phyloP scores from a whole-genome alignment of 2,797 vertebrate species.

The Perodicticus potto region DNA sequence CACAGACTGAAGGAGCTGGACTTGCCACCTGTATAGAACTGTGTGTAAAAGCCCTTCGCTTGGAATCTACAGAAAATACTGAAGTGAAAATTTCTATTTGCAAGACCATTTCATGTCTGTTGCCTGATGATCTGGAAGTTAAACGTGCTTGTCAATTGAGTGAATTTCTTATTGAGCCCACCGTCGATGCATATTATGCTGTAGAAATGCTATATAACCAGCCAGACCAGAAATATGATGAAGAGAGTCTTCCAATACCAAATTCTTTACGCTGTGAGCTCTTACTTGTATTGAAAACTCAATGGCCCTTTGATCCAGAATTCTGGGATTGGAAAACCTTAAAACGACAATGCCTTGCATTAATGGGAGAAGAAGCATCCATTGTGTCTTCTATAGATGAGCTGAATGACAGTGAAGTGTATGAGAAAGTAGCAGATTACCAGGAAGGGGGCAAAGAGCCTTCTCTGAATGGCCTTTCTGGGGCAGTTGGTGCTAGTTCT shows the following conservation, averaged over 20 bases:
- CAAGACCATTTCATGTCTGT: slow-evolving; percentile 97
- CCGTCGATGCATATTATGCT: slow-evolving; percentile 97
- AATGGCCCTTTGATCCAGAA: slow-evolving; percentile 99
- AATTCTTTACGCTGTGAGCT: slow-evolving; percentile 98
- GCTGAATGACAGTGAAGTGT: slow-evolving; percentile 95
- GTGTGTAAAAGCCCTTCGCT: slow-evolving; percentile 94
- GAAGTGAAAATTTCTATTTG: slow-evolving; percentile 96
- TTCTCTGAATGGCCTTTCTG: slow-evolving; percentile 90
- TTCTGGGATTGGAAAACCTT: slow-evolving; percentile 99
- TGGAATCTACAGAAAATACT: slow-evolving; percentile 94
- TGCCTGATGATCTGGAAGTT: slow-evolving; percentile 96
- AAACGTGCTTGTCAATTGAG: slow-evolving; percentile 98
- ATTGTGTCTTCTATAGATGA: slow-evolving; percentile 98
- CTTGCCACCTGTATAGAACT: slow-evolving; percentile 96
- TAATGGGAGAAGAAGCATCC: slow-evolving; percentile 98
- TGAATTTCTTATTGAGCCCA: slow-evolving; percentile 97
- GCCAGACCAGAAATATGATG: slow-evolving; percentile 98
- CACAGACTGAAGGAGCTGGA: slow-evolving; percentile 92
- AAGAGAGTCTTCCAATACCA: slow-evolving; percentile 96
- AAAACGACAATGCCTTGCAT: slow-evolving; percentile 96
- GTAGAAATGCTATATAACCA: slow-evolving; percentile 98
- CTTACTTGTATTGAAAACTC: slow-evolving; percentile 97
- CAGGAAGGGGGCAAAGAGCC: slow-evolving; percentile 88
- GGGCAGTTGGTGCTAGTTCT: slow-evolving; percentile 90
- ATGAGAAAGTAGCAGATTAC: slow-evolving; percentile 92